Evolutionary conservation across 92 coral and sea anemone genomes (phyloP), one percentile per base, ranked within the genome.

Genomic region (Anthopleura xanthogrammica): DNA sequence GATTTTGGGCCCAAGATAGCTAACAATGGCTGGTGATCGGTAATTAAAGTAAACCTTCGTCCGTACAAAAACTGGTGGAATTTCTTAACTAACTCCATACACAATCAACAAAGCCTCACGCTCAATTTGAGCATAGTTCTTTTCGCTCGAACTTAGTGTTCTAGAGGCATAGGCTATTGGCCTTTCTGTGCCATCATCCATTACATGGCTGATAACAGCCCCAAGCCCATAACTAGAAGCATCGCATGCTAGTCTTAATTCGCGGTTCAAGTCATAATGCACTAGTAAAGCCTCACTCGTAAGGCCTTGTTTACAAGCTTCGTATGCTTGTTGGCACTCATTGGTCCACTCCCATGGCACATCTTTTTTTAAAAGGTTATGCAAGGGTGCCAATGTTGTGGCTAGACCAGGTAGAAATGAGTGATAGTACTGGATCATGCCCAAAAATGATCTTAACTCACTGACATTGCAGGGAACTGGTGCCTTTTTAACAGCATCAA

Each of bases 151-250:
- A 60, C 72, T 82, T 10, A 83, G 77, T 2, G 92, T 89, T 16
- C 86, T 72, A 41, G 92, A 85, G 39, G 92, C 92, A 77, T 81
- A 85, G 14, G 92, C 92, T 60, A 89, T 81, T 9, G 91, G 88
- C 80, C 91, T 88, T 80, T 88, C 88, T 41, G 50, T 74, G 23
- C 86, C 88, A 76, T 88, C 86, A 23, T 83, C 88, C 91, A 79
- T 87, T 17, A 87, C 85, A 66, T 87, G 87, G 43, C 87, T 87
- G 8, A 77, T 56, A 4, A 87, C 84, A 4, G 85, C 90, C 7
- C 90, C 90, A 24, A 78, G 54, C 20, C 90, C 90, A 83, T 79
- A 87, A 79, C 84, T 87, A 4, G 90, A 83, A 17, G 90, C 90
- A 60, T 87, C 90, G 41, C 90, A 83, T 39, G 85, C 90, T 48